Conservation (phyloP, 2,113 vertebrate species). For the Chamaea fasciata region DNA sequence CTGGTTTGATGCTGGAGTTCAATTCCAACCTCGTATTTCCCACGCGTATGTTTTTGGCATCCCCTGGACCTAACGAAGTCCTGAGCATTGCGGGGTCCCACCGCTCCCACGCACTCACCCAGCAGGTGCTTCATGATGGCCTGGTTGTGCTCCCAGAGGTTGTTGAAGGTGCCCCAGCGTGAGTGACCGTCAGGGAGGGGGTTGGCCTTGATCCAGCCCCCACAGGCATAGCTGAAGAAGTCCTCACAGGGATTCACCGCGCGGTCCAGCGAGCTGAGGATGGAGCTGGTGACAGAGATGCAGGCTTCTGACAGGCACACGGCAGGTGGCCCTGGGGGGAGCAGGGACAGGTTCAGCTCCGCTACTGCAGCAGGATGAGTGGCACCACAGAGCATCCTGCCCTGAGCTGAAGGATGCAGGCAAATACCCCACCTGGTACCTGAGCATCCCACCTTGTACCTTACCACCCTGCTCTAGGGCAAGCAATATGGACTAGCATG, state of each 20-base stretch:
- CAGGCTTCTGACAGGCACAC: constrained; percentile 87
- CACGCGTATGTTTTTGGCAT: accelerated
- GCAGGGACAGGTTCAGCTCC: neutral
- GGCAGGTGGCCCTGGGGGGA: constrained; percentile 60
- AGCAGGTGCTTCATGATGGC: constrained; percentile 91
- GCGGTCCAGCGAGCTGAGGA: constrained; percentile 84
- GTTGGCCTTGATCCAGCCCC: constrained; percentile 92
- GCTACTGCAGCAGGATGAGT: accelerated
- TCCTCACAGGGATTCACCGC: constrained; percentile 89
- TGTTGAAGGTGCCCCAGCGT: constrained; percentile 93
- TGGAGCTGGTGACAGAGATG: constrained; percentile 82
- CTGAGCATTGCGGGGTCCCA: accelerated
- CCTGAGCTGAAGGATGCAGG: accelerated
- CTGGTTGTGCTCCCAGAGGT: constrained; percentile 95
- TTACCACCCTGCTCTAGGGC: neutral
- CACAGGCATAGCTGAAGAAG: constrained; percentile 91
- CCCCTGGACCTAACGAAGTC: accelerated
- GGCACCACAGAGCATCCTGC: neutral
- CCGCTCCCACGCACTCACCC: constrained; percentile 52
- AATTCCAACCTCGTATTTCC: neutral
- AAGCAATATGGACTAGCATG: accelerated
- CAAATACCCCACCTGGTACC: neutral
- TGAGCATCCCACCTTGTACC: neutral
- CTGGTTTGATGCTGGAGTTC: accelerated
- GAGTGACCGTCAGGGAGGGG: constrained; percentile 91